Evolutionary conservation across 2,113 vertebrate genomes (phyloP), one percentile per base, ranked within the genome.

Genomic region (Cyrtonyx montezumae): DNA sequence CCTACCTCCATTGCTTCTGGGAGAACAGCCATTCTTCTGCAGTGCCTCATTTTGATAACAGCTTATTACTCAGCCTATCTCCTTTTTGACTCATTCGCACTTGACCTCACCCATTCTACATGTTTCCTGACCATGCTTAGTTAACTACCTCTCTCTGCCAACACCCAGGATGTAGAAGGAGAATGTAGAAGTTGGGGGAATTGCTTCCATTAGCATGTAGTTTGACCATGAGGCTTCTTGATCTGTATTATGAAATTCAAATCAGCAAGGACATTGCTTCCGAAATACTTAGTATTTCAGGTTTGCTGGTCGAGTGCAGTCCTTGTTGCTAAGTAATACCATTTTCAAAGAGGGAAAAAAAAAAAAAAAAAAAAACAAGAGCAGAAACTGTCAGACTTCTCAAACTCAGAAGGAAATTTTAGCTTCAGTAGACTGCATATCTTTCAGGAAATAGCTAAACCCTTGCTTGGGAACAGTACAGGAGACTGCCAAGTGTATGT

Each of bases 391-490:
- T 53, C 32, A 67, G 75, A 85, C 48, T 95, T 94, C 8, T 87
- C 36, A 87, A 91, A 26, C 63, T 80, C 42, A 37, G 63, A 82
- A 84, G 61, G 67, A 87, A 69, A 91, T 87, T 87, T 79, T 83
- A 81, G 68, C 59, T 84, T 87, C 46, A 87, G 42, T 46, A 58
- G 63, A 77, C 67, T 89, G 76, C 42, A 9, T 92, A 40, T 56
- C 49, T 91, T 94, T 85, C 71, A 92, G 81, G 75, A 93, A 85
- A 88, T 82, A 93, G 49, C 79, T 77, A 67, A 92, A 82, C 43
- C 45, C 65, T 92, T 67, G 34, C 53, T 71, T 83, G 68, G 46
- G 46, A 83, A 45, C 63, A 82, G 17, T 32, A 53, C 19, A 43
- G 67, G 63, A 87, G 79, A 30, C 80, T 93, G 88, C 66, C 74